phyloP scores from a whole-genome alignment of 2,888 invertebrate species.

The Pharmacophagus antenor region DNA sequence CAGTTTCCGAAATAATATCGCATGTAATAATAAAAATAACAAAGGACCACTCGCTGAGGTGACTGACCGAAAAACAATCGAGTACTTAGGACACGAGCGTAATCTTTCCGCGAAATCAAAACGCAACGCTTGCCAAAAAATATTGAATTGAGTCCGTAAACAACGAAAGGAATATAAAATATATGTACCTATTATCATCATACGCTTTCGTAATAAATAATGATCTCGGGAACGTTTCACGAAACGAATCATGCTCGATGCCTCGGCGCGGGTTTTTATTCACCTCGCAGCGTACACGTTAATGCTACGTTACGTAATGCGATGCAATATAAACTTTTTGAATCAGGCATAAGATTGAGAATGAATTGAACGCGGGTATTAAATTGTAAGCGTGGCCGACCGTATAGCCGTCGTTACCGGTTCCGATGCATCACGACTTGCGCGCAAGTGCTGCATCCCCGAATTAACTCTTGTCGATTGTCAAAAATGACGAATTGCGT shows the following conservation, averaged over 20 bases:
- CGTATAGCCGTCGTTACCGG: constrained; percentile 50
- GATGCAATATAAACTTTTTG: constrained; percentile 21
- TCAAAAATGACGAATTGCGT: constrained; percentile 54
- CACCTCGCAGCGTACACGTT: constrained; percentile 39
- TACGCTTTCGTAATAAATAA: constrained; percentile 68
- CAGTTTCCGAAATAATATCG: constrained; percentile 52
- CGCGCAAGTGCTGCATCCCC: constrained; percentile 47
- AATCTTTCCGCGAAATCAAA: constrained; percentile 73
- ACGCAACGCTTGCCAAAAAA: constrained; percentile 73
- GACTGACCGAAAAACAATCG: constrained; percentile 75
- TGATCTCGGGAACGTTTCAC: constrained; percentile 57
- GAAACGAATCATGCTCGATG: constrained; percentile 48
- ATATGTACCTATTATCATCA: constrained; percentile 60
- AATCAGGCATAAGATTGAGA: constrained; percentile 21
- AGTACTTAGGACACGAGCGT: constrained; percentile 71
- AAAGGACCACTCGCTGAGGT: constrained; percentile 53
- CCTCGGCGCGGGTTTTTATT: constrained; percentile 59
- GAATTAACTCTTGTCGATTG: constrained; percentile 53
- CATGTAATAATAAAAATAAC: constrained; percentile 57
- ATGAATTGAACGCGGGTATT: background rate
- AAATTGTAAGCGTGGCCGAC: constrained; percentile 29
- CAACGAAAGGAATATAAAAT: constrained; percentile 55
- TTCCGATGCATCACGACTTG: constrained; percentile 62
- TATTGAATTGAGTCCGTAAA: constrained; percentile 46
- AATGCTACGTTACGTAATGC: constrained; percentile 14